Base-by-base conservation (phyloP, 2,888 invertebrate genomes). In the Athalia rosae region DNA sequence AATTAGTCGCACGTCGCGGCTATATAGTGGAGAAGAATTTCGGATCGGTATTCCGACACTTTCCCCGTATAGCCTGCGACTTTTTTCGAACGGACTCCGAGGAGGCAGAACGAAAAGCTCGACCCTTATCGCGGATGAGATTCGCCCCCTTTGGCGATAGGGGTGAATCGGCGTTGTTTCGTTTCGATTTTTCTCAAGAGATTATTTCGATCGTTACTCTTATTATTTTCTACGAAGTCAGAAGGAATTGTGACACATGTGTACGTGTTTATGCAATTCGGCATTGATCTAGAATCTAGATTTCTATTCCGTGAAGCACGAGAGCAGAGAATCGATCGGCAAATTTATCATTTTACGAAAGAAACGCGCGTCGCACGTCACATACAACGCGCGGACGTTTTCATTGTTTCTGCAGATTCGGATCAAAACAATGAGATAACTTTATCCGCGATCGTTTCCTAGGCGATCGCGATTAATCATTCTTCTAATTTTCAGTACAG, bases 1-100 rank as follows among this genome's bases (percentile, higher is more conserved):
- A 74, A 28, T 28, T 28, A 74, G 48, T 61, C 74, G 74, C 61
- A 48, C 74, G 61, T 48, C 74, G 74, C 74, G 61, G 48, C n/a
- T 45, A 7, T n/a, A 8, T 28, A 45, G 61, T 74, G 61, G 48
- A 8, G n/a, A 62, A 74, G 74, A 58, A 74, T 74, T 74, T 61
- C 74, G 58, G 74, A 74, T 48, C 74, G 61, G 50, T 48, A 9
- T 15, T 3, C 53, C 67, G 50, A 48, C 47, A 28, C 43, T 58
- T 43, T 8, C 41, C 56, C 13, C 13, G n/a, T 15, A 15, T 2
- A 28, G 2, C 11, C 9, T 28, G 0, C 28, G 28, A 28, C 28
- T 28, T 1, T 28, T 28, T 28, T 28, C 28, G 28, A 2, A 28
- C 1, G 28, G 28, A 2, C 28, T 28, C 28, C 1, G 1, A 28